Conservation (phyloP, 2,797 vertebrate species). For the Ptychadena robeensis region DNA sequence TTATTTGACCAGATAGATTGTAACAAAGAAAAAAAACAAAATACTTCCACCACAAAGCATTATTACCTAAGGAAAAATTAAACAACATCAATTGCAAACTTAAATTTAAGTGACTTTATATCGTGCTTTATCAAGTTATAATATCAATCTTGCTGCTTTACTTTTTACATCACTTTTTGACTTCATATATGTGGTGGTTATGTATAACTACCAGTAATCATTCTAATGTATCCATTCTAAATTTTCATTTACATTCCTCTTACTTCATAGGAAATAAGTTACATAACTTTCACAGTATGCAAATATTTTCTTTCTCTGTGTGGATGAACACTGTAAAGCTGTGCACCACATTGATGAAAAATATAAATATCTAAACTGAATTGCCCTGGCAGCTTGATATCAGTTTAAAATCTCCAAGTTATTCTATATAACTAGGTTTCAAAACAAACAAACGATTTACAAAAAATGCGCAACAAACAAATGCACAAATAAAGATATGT, state of each 20-base stretch:
- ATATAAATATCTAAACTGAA: neutral
- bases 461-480: neutral
- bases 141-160: too few relatives aligned
- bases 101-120: too few relatives aligned
- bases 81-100: neutral
- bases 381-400: conserved; percentile 11
- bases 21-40: neutral
- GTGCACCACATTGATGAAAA: conserved; percentile 6
- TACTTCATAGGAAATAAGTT: conserved; percentile 6
- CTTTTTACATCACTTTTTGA: neutral
- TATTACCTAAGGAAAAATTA: neutral
- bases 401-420: neutral
- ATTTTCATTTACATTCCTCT: neutral
- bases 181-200: neutral
- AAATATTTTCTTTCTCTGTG: conserved; percentile 19
- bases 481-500: too few relatives aligned
- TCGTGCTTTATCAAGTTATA: too few relatives aligned
- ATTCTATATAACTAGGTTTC: neutral
- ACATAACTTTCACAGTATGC: conserved; percentile 29
- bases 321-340: neutral
- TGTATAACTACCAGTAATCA: neutral
- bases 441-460: neutral
- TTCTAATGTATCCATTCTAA: neutral
- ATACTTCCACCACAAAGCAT: neutral
- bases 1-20: neutral